Base-by-base conservation (phyloP, 2,888 invertebrate species). In the Creontiades dilutus region DNA sequence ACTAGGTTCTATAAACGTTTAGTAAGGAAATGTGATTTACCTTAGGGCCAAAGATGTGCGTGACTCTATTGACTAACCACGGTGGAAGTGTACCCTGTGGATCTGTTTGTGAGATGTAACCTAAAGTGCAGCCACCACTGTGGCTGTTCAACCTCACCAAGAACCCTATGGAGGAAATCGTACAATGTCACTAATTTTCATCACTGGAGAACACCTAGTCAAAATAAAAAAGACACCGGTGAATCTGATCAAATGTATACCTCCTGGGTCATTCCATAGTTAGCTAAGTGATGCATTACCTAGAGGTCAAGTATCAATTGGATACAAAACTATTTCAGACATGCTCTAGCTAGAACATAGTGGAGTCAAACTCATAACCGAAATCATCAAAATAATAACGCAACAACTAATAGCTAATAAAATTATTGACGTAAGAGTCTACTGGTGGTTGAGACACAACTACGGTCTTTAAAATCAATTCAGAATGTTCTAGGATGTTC, bases 91-190 rank as follows among this genome's bases (percentile, higher is more conserved):
- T 96, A 91, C 98, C 98, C 93, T 96, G 96, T 13, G 98, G 98
- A 93, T 98, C 98, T 5, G 97, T 97, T 92, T 98, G 97, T 0
- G 98, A 97, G 52, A 98, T 96, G 93, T 98, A 98, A 28, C 97
- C 97, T 90, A 98, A 94, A 94, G 96, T 96, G 93, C 97, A 97
- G 91, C 97, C 96, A 90, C 92, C 92, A 48, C 87, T 86, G n/a
- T 90, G 87, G 61, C 52, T 90, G 46, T 86, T 86, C 80, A 89
- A 86, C 87, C 91, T 82, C 81, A 91, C 90, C 47, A 91, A 82
- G 81, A 91, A 91, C 46, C 91, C 91, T 91, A 87, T 11, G 82
- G 46, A 81, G 82, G 89, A 88, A 88, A 88, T 87, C 57, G 78
- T 46, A 86, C 48, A 86, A 68, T 19, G 27, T 68, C 68, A 68